Conservation (phyloP, 2,797 vertebrate genomes). For the Denticeps clupeoides region DNA sequence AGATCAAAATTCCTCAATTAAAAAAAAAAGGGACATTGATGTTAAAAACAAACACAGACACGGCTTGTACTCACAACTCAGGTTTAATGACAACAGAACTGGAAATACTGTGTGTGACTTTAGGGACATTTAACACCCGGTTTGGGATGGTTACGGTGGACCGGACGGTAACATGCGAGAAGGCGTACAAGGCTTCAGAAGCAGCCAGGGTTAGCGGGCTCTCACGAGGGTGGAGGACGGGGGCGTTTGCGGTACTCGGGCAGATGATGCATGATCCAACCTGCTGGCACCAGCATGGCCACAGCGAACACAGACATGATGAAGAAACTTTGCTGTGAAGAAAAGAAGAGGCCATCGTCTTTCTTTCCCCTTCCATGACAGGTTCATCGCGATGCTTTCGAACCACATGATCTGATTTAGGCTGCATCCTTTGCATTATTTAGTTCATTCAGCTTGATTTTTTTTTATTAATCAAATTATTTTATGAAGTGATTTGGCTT, state of each 20-base stretch:
- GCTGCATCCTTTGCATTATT: no score
- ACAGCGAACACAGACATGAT: slow-evolving; percentile 59
- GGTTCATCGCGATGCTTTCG: no score
- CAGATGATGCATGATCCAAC: slow-evolving; percentile 65
- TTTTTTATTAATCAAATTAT: no score
- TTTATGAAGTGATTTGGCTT: no score
- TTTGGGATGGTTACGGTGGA: no score
- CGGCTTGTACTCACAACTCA: background rate
- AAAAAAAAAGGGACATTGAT: no score
- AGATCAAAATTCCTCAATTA: no score
- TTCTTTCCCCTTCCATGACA: background rate
- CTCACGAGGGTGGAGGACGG: slow-evolving; percentile 17
- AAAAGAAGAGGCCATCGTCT: background rate
- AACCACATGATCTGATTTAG: no score
- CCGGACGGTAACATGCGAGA: no score
- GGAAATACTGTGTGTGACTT: slow-evolving; percentile 11
- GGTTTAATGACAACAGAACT: slow-evolving; percentile 20
- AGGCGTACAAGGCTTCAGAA: slow-evolving; percentile 22
- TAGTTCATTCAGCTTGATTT: no score
- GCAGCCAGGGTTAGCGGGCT: slow-evolving; percentile 4
- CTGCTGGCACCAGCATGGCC: slow-evolving; percentile 57
- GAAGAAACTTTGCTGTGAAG: slow-evolving; percentile 60
- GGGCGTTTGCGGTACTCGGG: slow-evolving; percentile 50
- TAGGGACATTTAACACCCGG: no score
- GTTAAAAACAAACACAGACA: background rate